Conservation (phyloP, 2,797 vertebrate species). For the Philypnodon macrostomus region DNA sequence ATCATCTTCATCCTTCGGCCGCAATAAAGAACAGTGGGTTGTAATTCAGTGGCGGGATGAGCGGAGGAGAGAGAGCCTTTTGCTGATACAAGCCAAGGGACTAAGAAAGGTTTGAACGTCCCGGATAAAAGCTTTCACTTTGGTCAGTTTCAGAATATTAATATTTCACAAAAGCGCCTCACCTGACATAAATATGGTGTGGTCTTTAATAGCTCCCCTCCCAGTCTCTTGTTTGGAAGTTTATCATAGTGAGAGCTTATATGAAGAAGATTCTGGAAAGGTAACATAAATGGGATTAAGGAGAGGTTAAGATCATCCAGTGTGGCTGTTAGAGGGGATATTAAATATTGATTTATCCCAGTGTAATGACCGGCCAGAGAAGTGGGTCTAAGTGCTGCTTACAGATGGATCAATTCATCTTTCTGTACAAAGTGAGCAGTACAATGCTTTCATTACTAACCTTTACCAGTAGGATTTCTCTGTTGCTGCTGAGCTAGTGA, state of each 20-base stretch:
- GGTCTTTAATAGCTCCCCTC: slow-evolving; percentile 77
- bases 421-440: slow-evolving; percentile 81
- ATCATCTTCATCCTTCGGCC: slow-evolving; percentile 64
- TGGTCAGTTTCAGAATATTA: slow-evolving; percentile 82
- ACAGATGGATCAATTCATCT: slow-evolving; percentile 87
- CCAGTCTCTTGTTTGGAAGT: slow-evolving; percentile 83
- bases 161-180: slow-evolving; percentile 77
- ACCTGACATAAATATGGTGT: slow-evolving; percentile 82
- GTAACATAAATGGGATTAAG: slow-evolving; percentile 90
- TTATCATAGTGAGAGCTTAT: slow-evolving; percentile 82
- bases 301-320: slow-evolving; percentile 89
- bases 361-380: slow-evolving; percentile 80
- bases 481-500: slow-evolving; percentile 28
- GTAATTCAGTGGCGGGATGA: slow-evolving; percentile 67
- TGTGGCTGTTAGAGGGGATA: slow-evolving; percentile 82
- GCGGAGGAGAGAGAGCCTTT: slow-evolving; percentile 49
- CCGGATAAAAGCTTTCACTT: slow-evolving; percentile 81
- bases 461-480: slow-evolving; percentile 46
- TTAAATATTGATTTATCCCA: slow-evolving; percentile 93
- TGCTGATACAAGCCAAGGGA: slow-evolving; percentile 68
- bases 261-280: slow-evolving; percentile 82
- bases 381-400: slow-evolving; percentile 87
- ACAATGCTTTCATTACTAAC: slow-evolving; percentile 71
- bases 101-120: slow-evolving; percentile 61
- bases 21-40: slow-evolving; percentile 71